Conservation (phyloP, 2,113 vertebrate species). For the Gambusia holbrooki region DNA sequence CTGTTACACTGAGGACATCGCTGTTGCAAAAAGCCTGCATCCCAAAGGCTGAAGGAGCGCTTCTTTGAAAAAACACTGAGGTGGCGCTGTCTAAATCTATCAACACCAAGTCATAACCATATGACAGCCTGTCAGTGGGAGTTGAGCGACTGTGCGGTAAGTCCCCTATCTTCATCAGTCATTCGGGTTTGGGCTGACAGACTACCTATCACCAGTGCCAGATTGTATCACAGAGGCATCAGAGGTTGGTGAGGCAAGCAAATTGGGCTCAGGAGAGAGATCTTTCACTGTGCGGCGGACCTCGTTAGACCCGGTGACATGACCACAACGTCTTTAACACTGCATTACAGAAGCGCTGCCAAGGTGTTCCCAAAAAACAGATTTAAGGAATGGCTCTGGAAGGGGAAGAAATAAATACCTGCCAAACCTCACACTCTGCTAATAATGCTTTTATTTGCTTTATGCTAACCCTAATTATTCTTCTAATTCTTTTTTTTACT, state of each 20-base stretch:
- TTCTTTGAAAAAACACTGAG: neutral
- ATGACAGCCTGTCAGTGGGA: conserved; percentile 2
- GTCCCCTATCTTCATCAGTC: neutral
- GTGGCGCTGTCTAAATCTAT: neutral
- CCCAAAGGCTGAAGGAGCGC: neutral
- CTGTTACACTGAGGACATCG: neutral
- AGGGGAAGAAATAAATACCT: too few relatives aligned
- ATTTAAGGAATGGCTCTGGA: too few relatives aligned
- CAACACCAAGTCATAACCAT: neutral
- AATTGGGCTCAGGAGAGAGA: neutral
- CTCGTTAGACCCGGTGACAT: neutral
- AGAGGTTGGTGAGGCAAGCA: neutral
- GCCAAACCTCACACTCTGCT: too few relatives aligned
- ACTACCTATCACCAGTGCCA: neutral
- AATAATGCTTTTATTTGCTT: too few relatives aligned
- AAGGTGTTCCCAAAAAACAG: neutral
- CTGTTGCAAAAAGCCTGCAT: neutral
- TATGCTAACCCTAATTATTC: too few relatives aligned
- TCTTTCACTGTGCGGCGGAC: neutral
- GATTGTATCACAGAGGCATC: conserved; percentile 1
- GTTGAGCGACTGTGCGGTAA: conserved; percentile 1
- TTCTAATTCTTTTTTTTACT: too few relatives aligned
- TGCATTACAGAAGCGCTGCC: neutral
- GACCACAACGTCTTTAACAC: neutral
- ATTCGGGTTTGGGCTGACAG: neutral